phyloP scores from a whole-genome alignment of 92 coral and sea anemone genomes.

The Blastomussa wellsi region DNA sequence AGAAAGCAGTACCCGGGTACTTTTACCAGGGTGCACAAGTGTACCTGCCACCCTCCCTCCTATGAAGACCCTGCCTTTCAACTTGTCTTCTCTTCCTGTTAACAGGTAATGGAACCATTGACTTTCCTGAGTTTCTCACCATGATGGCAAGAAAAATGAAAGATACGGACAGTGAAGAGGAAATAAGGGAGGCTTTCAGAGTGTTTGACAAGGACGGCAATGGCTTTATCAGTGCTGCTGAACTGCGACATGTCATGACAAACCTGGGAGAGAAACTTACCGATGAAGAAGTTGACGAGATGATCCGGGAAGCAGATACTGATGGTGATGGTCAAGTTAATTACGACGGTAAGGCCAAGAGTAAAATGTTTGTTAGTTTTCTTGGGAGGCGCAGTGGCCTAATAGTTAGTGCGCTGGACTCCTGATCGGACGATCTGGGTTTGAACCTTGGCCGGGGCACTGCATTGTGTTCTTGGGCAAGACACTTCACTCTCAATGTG shows the following conservation, averaged over 20 bases:
- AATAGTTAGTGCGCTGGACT: too few relatives aligned
- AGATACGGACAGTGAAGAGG: slow-evolving; percentile 77
- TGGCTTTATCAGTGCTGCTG: slow-evolving; percentile 81
- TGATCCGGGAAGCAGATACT: slow-evolving; percentile 80
- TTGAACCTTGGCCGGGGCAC: too few relatives aligned
- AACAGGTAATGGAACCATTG: slow-evolving; percentile 77
- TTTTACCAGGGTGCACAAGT: too few relatives aligned
- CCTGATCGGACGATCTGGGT: too few relatives aligned
- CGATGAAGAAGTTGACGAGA: slow-evolving; percentile 79
- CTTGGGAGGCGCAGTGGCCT: too few relatives aligned
- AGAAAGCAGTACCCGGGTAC: too few relatives aligned
- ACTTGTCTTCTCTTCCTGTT: neutral
- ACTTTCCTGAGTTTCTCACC: slow-evolving; percentile 76
- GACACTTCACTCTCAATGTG: too few relatives aligned
- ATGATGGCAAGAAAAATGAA: slow-evolving; percentile 88
- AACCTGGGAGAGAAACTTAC: slow-evolving; percentile 82
- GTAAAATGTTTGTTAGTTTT: too few relatives aligned
- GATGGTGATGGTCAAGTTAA: slow-evolving; percentile 83
- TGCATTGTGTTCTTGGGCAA: too few relatives aligned
- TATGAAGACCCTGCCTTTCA: too few relatives aligned
- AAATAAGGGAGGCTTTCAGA: slow-evolving; percentile 80
- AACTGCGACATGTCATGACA: slow-evolving; percentile 76
- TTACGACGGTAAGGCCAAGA: slow-evolving; percentile 61
- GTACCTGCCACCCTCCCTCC: too few relatives aligned
- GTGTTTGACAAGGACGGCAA: slow-evolving; percentile 83